A percentile compares a stretch with the other conserved stretches of the same genome.
These are phyloP conservation scores for Paramormyrops hopkinsi DNA, from an alignment of 2,797 vertebrate species.

Conservation along the genomic window DNA sequence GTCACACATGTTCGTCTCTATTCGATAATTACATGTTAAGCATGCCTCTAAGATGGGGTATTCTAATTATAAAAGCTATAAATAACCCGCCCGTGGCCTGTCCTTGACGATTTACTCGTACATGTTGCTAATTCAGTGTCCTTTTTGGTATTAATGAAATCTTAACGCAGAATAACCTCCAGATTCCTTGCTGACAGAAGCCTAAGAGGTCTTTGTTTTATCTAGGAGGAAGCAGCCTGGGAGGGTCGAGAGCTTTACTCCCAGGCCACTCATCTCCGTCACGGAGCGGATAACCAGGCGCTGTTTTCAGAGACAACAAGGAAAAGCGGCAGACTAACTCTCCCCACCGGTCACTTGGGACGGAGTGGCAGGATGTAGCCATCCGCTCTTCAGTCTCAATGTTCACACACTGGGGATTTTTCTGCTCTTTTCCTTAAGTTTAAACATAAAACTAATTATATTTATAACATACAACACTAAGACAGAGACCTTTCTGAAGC, in stretches of 20 bases:
- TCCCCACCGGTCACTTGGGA: conserved; percentile 3
- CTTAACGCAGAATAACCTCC: background rate
- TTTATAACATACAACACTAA: background rate
- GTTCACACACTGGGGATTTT: background rate
- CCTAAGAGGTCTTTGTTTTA: conserved; percentile 25
- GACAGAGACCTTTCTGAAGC: background rate
- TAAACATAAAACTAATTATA: background rate
- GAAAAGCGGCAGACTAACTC: background rate
- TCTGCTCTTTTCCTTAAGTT: conserved; percentile 10
- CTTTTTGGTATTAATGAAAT: conserved; percentile 1
- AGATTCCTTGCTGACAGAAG: background rate
- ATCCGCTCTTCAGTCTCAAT: background rate
- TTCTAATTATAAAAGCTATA: background rate
- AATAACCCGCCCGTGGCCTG: background rate
- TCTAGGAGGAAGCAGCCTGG: conserved; percentile 37
- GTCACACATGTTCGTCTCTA: background rate
- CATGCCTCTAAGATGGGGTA: background rate
- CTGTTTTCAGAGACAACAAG: conserved; percentile 25
- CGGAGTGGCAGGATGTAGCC: background rate
- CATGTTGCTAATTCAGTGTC: conserved; percentile 5
- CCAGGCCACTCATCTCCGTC: conserved; percentile 11
- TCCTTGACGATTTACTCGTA: background rate
- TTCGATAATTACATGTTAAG: background rate
- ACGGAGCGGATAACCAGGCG: background rate
- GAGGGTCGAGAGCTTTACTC: conserved; percentile 18